These are phyloP conservation scores for Drosophila trichaetosa DNA, from an alignment of 2,888 invertebrate species.

Conservation along the genomic window DNA sequence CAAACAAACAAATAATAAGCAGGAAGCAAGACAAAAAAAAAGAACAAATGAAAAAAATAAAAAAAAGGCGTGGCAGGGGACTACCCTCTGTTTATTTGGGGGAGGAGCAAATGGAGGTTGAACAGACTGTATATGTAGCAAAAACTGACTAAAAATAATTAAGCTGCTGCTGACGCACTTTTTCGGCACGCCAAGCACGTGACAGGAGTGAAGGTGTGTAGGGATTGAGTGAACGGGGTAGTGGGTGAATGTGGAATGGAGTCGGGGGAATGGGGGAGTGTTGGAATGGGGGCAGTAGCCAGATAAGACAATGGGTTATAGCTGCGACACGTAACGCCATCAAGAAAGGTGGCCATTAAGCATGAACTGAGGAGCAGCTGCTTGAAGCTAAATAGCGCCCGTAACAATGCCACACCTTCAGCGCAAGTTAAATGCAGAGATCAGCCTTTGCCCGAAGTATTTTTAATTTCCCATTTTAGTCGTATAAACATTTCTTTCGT, in stretches of 20 bases:
- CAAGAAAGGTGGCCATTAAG: conserved; percentile 57
- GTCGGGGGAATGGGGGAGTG: not conserved
- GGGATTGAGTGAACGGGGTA: not conserved
- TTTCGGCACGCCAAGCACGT: conserved; percentile 75
- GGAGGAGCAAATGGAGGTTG: not conserved
- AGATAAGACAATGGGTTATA: conserved; percentile 56
- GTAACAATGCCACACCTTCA: conserved; percentile 17
- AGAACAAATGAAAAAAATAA: conserved; percentile 44
- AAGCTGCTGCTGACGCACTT: conserved; percentile 78
- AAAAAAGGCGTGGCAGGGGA: not conserved
- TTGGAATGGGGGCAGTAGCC: not conserved
- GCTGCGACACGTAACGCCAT: conserved; percentile 62
- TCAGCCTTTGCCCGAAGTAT: conserved; percentile 35
- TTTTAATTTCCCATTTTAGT: conserved; percentile 51
- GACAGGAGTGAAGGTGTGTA: conserved; percentile 31
- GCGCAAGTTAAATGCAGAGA: conserved; percentile 42
- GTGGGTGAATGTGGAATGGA: not conserved
- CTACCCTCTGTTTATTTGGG: not conserved
- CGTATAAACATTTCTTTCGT: conserved; percentile 19
- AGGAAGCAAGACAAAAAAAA: conserved; percentile 53
- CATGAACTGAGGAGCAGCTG: conserved; percentile 41
- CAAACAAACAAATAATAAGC: conserved; percentile 64
- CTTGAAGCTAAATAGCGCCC: conserved; percentile 23
- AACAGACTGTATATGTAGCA: conserved; percentile 36
- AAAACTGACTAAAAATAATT: conserved; percentile 74